Conservation (phyloP, 2,797 vertebrate species). For the Mormyrus hasselquistii region DNA sequence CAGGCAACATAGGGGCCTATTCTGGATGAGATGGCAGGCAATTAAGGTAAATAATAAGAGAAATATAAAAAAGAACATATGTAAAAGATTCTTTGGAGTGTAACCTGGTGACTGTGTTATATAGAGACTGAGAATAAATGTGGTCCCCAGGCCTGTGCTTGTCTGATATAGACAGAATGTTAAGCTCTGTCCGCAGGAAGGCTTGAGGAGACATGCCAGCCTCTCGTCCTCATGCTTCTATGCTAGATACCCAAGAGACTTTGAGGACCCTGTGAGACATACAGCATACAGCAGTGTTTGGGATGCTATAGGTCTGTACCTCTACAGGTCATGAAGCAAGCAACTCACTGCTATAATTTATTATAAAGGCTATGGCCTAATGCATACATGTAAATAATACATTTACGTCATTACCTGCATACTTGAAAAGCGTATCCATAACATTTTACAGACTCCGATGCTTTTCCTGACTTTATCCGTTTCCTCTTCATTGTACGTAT, state of each 20-base stretch:
- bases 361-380: background rate
- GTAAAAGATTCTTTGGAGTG: background rate
- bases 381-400: background rate
- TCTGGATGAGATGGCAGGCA: background rate
- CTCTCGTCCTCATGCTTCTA: background rate
- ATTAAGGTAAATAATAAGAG: background rate
- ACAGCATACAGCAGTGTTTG: background rate
- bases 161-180: background rate
- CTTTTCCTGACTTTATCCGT: background rate
- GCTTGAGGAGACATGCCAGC: background rate
- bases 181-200: background rate
- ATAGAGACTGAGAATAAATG: background rate
- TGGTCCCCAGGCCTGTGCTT: background rate
- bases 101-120: background rate
- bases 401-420: background rate
- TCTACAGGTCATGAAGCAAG: background rate
- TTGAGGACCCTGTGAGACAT: background rate
- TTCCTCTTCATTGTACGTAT: background rate
- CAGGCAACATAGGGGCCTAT: background rate
- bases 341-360: background rate
- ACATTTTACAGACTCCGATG: slow-evolving; percentile 14
- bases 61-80: background rate
- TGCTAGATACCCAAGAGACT: background rate
- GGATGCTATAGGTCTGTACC: background rate
- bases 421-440: slow-evolving; percentile 21